Percentiles rank a stretch among this genome's conserved stretches.
phyloP scores from a whole-genome alignment of 2,113 vertebrate genomes.

The pig (Sus scrofa) region DNA sequence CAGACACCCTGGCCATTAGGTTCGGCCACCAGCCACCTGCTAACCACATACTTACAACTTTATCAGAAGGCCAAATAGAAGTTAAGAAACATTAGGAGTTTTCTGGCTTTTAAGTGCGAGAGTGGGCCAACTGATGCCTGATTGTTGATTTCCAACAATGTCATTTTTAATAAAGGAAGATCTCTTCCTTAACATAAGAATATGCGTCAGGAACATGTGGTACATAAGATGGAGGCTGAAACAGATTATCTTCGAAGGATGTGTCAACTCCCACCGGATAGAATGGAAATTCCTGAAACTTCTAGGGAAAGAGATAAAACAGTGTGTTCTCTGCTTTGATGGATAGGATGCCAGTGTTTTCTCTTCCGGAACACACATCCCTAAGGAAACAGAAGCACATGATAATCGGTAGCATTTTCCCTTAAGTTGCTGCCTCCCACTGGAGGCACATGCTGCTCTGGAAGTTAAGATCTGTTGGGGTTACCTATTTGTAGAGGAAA shows the following conservation, averaged over 20 bases:
- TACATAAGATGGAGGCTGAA: slow-evolving; percentile 72
- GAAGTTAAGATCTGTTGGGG: slow-evolving; percentile 57
- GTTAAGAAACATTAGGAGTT: not conserved
- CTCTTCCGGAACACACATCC: slow-evolving; percentile 62
- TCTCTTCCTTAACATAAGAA: slow-evolving; percentile 32
- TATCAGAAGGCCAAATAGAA: slow-evolving; percentile 18
- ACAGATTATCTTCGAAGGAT: slow-evolving; percentile 67
- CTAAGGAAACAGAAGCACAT: slow-evolving; percentile 66
- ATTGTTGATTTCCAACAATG: slow-evolving; percentile 54
- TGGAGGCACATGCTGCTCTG: not conserved
- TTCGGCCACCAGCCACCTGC: not conserved
- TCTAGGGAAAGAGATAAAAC: slow-evolving; percentile 66
- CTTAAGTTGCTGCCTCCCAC: not conserved
- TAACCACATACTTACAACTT: not conserved
- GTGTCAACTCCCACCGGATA: slow-evolving; percentile 74
- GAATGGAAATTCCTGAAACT: slow-evolving; percentile 77
- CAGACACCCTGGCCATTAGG: not conserved
- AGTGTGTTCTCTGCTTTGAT: slow-evolving; percentile 63
- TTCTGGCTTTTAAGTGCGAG: slow-evolving; percentile 18
- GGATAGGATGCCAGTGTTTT: slow-evolving; percentile 70
- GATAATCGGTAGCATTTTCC: slow-evolving; percentile 37
- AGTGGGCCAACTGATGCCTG: not conserved
- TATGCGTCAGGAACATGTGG: slow-evolving; percentile 44
- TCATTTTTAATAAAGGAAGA: slow-evolving; percentile 68
- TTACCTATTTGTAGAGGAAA: slow-evolving; percentile 66